A percentile compares a stretch with the other conserved stretches of the same genome.
These are phyloP conservation scores for Mycalesis mineus DNA, from an alignment of 2,888 invertebrate species.

Conservation along the genomic window DNA sequence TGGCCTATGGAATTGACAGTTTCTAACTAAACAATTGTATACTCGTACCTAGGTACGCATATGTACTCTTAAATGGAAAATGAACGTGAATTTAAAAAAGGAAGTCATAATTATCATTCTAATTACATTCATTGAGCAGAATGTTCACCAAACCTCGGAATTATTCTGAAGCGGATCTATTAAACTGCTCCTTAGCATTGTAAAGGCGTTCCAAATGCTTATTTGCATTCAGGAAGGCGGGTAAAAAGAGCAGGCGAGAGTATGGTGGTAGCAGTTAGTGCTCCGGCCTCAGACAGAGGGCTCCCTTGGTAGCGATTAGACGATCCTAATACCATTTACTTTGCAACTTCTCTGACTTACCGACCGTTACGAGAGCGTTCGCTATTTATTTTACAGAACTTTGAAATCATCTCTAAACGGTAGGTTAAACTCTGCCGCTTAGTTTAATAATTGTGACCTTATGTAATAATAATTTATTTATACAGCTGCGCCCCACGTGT, in stretches of 20 bases:
- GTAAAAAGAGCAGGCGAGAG: constrained; percentile 8
- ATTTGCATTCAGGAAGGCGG: constrained; percentile 24
- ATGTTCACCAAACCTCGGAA: constrained; percentile 13
- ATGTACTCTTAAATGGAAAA: neutral
- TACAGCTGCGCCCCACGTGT: too few species aligned
- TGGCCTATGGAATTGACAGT: too few species aligned
- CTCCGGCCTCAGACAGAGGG: constrained; percentile 40
- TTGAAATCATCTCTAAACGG: constrained; percentile 57
- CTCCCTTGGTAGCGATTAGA: constrained; percentile 75
- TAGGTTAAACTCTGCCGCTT: constrained; percentile 37
- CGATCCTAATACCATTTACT: constrained; percentile 77
- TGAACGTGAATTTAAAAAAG: too few species aligned
- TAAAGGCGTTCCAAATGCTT: constrained; percentile 17
- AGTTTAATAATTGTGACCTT: neutral
- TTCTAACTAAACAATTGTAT: too few species aligned
- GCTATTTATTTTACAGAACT: constrained; percentile 67
- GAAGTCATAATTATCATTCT: too few species aligned
- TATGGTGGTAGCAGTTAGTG: constrained; percentile 19
- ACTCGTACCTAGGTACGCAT: too few species aligned
- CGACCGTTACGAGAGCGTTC: constrained; percentile 66
- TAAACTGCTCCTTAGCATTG: constrained; percentile 13
- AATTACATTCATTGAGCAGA: neutral
- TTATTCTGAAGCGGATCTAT: constrained; percentile 15
- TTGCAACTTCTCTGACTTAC: constrained; percentile 72
- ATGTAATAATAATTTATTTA: neutral